Percentiles rank a stretch among this genome's conserved stretches.
Evolutionary conservation across 2,113 vertebrate genomes (phyloP).

Genomic region (Leucopsar rothschildi): DNA sequence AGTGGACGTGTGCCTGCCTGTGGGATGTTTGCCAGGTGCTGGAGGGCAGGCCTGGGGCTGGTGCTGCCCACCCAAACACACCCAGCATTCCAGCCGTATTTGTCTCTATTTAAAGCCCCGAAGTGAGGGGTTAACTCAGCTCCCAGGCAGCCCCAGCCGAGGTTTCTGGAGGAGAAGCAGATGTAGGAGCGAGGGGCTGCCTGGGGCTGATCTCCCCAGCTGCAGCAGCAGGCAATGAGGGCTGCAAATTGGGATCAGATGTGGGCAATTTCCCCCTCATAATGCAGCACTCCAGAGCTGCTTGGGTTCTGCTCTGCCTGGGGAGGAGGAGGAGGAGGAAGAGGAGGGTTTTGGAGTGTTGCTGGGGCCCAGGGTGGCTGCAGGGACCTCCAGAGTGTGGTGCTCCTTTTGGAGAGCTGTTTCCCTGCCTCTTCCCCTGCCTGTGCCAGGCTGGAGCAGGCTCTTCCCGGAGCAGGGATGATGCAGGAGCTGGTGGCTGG

Average conservation of each 20-base stretch:
- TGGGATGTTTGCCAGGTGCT: neutral
- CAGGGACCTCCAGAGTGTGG: neutral
- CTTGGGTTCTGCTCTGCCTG: neutral
- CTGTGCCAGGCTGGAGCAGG: neutral
- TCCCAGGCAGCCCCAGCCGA: neutral
- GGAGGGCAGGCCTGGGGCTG: neutral
- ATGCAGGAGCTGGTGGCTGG: conserved; percentile 62
- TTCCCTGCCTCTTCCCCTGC: neutral
- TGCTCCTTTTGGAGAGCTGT: neutral
- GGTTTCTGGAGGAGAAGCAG: neutral
- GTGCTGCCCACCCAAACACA: neutral
- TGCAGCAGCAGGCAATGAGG: neutral
- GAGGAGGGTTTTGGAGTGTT: neutral
- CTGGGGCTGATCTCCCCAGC: neutral
- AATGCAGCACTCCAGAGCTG: neutral
- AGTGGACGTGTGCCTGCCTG: neutral
- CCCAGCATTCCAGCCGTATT: accelerated
- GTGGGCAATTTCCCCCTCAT: neutral
- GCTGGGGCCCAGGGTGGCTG: neutral
- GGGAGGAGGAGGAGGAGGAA: neutral
- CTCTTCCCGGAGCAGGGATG: accelerated
- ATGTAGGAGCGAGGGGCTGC: neutral
- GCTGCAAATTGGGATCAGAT: conserved; percentile 54
- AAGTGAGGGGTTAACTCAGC: neutral
- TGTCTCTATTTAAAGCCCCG: neutral